Evolutionary conservation across 1,140 invertebrate species (phyloP).

Genomic region (Drosophila azteca): DNA sequence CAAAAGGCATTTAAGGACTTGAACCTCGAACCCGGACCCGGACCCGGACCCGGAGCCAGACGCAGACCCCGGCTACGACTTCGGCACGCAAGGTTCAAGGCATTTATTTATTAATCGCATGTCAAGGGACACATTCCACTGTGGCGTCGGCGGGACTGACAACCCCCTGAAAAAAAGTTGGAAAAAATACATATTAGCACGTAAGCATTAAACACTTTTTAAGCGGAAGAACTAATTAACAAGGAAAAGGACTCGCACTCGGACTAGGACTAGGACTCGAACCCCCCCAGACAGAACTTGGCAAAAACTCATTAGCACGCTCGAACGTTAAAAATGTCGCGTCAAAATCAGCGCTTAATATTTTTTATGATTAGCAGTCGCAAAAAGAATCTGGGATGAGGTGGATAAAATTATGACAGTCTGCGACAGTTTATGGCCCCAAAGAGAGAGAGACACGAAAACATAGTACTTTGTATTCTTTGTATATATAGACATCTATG

Average conservation of each 20-base stretch:
- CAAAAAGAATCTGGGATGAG: background rate
- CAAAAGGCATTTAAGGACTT: constrained; percentile 65
- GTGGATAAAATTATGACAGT: constrained; percentile 7
- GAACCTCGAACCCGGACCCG: constrained; percentile 1
- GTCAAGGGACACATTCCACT: constrained; percentile 42
- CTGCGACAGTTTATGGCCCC: constrained; percentile 30
- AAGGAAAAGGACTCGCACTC: constrained; percentile 39
- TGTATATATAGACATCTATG: background rate
- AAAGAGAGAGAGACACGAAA: background rate
- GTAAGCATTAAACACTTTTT: constrained; percentile 80
- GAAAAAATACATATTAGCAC: constrained; percentile 61
- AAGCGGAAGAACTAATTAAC: constrained; percentile 81
- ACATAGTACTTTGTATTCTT: background rate
- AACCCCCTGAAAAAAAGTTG: constrained; percentile 11
- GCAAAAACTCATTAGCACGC: constrained; percentile 78
- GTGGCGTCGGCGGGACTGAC: background rate
- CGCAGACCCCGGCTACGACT: background rate
- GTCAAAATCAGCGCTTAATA: constrained; percentile 81
- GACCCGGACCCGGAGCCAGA: too few species aligned
- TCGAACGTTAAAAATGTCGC: constrained; percentile 81
- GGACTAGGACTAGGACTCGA: background rate
- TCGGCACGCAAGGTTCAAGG: constrained; percentile 58
- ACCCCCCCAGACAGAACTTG: constrained; percentile 51
- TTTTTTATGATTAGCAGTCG: constrained; percentile 72
- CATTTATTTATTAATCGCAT: constrained; percentile 83